Evolutionary conservation across 1,140 invertebrate species (phyloP), one percentile per base, ranked within the genome.

Genomic region (Drosophila bifasciata): DNA sequence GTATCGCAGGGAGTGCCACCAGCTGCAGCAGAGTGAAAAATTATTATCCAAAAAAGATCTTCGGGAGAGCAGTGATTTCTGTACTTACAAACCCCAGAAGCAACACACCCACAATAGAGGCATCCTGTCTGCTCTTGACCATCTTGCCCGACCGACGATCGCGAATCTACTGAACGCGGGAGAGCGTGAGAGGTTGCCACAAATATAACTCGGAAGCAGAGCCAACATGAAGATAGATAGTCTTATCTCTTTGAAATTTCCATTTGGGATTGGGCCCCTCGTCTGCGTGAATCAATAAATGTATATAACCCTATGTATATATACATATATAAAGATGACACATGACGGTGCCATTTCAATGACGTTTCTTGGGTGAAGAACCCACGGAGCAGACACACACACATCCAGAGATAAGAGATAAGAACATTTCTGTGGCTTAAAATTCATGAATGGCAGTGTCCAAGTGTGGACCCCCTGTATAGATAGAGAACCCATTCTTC

Each of bases 131-230:
- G 8, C 32, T 62, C 80, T 68, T 56, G 23, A 8, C 52, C 46
- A 66, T 77, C 39, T 57, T 60, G 45, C 48, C 45, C 41, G 57
- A 53, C 77, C 63, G 46, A 73, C 59, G 49, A 64, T 48, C 50
- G 48, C n/a, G 58, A 19, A 56, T 64, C 77, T 67, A 86, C 80
- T 85, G 51, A 72, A 40, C 13, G 43, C 1, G 11, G 5, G 32
- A 36, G 11, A 13, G 16, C 16, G 13, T 9, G n/a, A 17, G 41
- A 39, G 3, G 16, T n/a, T 48, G 45, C 21, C 28, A 21, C 21
- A 40, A 48, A 0, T n/a, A n/a, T n/a, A 56, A 46, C 44, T 73
- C 28, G 51, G 59, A 73, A 68, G 63, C 62, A 48, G 25, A 21
- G 36, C 17, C 6, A 16, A 16, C 25, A 32, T 5, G 36, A 4